Conservation (phyloP, 2,113 vertebrate genomes). For the Strix aluco region DNA sequence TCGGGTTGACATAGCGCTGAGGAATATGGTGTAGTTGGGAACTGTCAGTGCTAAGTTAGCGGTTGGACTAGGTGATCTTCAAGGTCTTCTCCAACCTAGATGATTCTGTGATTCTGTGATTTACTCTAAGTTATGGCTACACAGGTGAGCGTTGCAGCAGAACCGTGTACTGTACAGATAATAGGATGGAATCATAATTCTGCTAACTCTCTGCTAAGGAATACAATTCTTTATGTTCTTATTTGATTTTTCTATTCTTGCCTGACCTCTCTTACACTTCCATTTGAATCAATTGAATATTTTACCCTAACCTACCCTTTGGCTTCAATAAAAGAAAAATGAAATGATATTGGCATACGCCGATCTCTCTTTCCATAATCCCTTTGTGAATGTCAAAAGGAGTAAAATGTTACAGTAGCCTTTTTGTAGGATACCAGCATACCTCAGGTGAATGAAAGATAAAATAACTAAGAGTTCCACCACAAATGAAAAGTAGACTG, state of each 20-base stretch:
- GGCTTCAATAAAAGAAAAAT: conserved; percentile 20
- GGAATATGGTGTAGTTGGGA: too few species aligned
- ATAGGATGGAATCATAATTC: background rate
- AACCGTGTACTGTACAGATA: background rate
- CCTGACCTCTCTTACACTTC: background rate
- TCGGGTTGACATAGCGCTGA: too few species aligned
- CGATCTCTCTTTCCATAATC: conserved; percentile 29
- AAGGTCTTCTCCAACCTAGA: too few species aligned
- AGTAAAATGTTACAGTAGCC: background rate
- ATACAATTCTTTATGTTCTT: background rate
- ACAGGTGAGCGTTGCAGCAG: background rate
- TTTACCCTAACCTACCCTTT: conserved; percentile 6
- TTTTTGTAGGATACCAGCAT: background rate
- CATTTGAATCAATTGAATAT: conserved; percentile 28
- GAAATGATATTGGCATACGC: background rate
- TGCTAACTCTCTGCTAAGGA: background rate
- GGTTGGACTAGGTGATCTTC: too few species aligned
- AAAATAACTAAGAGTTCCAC: conserved; percentile 18
- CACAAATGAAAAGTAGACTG: background rate
- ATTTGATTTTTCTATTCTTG: conserved; percentile 11
- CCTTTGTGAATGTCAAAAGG: conserved; percentile 13
- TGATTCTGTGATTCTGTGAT: too few species aligned
- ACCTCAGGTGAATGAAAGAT: background rate
- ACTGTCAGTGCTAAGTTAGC: too few species aligned
- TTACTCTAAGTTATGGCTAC: background rate